Base-by-base conservation (phyloP, 2,888 invertebrate genomes). In the Tanytarsus gracilentus region DNA sequence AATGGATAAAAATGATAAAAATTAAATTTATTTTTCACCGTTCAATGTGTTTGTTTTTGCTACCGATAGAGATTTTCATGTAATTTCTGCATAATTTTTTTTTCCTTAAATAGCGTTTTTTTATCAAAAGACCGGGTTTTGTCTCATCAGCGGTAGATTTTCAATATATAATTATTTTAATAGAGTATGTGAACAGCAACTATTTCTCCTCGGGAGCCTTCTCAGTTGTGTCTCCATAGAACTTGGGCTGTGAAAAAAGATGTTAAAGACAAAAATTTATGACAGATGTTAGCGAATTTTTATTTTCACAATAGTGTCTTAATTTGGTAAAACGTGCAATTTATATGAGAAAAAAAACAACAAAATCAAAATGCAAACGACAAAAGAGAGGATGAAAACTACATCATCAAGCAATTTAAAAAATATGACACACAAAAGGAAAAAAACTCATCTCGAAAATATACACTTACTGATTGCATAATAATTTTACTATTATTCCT, bases 201-300 rank as follows among this genome's bases (percentile, higher is more conserved):
- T 55, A 55, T 26, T 55, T 55, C 26, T 55, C 55, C 39, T 36
- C 55, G 4, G 30, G 18, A 33, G 55, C 25, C 25, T 55, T 55
- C 18, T 39, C 36, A 16, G 36, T 67, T 60, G 66, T 66, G 63
- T 73, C 74, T 61, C 72, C 72, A 62, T 74, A 74, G 65, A 74
- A 74, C 60, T 72, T 72, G 25, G 73, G 72, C 65, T 65, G 63
- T n/a, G n/a, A n/a, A 11, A 63, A 63, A 27, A 33, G 16, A 44
- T 9, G n/a, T 39, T 8, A 48, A 18, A 21, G 18, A 8, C 16
- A 21, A 48, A 48, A 48, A n/a, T n/a, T n/a, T 48, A 48, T 8
- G 48, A 4, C 5, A 8, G 7, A 21, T 7, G 18, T n/a, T n/a
- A n/a, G n/a, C n/a, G n/a, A n/a, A n/a, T 48, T 6, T 16, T 48